phyloP scores from a whole-genome alignment of 2,797 vertebrate species.

The Gambusia yucatana region DNA sequence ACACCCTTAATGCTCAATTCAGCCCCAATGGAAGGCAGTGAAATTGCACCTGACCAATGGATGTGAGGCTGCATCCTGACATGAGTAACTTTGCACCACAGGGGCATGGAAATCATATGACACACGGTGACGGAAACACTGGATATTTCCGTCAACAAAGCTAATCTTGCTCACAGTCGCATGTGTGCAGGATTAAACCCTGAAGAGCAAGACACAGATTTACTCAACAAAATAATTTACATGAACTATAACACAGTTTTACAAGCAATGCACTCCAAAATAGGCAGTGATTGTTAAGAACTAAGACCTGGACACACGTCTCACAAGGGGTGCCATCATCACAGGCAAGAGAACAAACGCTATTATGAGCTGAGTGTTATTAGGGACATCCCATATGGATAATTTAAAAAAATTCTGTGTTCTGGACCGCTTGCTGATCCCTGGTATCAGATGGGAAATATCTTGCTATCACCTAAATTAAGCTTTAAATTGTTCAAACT shows the following conservation, averaged over 20 bases:
- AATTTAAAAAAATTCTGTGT: neutral
- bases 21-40: slow-evolving; percentile 50
- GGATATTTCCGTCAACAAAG: neutral
- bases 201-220: neutral
- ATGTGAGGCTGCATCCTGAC: slow-evolving; percentile 43
- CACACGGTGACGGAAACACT: no score
- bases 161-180: neutral
- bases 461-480: slow-evolving; percentile 40
- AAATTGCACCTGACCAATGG: slow-evolving; percentile 62
- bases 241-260: neutral
- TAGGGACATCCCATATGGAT: neutral
- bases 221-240: neutral
- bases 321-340: neutral
- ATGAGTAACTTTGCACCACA: slow-evolving; percentile 43
- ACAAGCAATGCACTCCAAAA: neutral
- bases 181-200: neutral
- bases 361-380: neutral
- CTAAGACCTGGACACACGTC: neutral
- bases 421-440: neutral
- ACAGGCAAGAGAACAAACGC: neutral
- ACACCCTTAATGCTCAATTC: slow-evolving; percentile 49
- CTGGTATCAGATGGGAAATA: neutral
- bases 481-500: slow-evolving; percentile 38
- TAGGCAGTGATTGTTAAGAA: neutral
- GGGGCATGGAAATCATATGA: slow-evolving; percentile 29